Base-by-base conservation (phyloP, 2,113 vertebrate species). In the Anolis sagrei region DNA sequence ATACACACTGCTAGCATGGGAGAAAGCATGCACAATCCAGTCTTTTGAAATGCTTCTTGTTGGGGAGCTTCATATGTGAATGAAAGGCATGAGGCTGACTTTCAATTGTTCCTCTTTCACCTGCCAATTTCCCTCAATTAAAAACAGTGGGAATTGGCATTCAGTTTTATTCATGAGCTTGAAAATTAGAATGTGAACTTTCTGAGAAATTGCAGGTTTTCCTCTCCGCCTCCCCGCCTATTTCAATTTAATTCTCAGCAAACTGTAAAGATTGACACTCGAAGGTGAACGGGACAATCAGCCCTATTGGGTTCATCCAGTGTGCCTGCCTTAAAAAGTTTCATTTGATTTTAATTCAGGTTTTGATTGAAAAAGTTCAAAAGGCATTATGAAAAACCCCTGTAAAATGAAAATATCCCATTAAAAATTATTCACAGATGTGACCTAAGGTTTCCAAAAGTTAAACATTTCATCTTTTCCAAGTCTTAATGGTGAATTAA, bases 231-330 rank as follows among this genome's bases (percentile, higher is more conserved):
- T 19, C 7, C 6, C 51, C 72, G 19, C 25, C 14, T 13, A 70
- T 92, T 93, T 94, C 70, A 85, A 69, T 88, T 93, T 84, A 91
- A 1, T 89, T 81, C 13, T 62, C 75, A 90, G 70, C 79, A 90
- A 74, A 79, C 76, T 90, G 48, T 2, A 86, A 75, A 23, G 80
- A 58, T 69, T 82, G 74, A 10, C 72, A 91, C 48, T 58, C 88
- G 16, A 64, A 93, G 91, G 66, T 82, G 92, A 89, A 79, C 85
- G 90, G 86, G 79, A 83, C 81, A 92, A 93, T 79, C 14, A 87
- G 23, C 44, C 6, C 49, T 81, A n/a, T 93, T 90, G 76, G 0
- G 0, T 68, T 92, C 84, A 89, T 92, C 74, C 89, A 19, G 23
- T 90, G 32, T 48, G 66, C 62, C 36, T 72, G 32, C 34, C n/a